Percentiles rank a stretch among this genome's conserved stretches.
phyloP scores from a whole-genome alignment of 2,888 invertebrate genomes.

The Cyclophora punctaria region DNA sequence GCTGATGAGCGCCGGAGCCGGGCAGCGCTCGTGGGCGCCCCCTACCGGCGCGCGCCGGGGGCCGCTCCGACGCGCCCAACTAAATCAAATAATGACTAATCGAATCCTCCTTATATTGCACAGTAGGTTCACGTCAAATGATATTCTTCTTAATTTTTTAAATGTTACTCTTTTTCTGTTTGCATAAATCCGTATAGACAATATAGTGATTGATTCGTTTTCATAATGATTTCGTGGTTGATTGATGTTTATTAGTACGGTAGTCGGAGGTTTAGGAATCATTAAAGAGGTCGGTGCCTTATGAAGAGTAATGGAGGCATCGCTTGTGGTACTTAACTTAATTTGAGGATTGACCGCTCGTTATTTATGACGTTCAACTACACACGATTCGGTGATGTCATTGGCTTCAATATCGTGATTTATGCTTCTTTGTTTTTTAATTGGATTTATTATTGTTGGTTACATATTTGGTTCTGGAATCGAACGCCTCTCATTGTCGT shows the following conservation, averaged over 20 bases:
- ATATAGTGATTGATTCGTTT: conserved; percentile 69
- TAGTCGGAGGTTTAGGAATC: conserved; percentile 71
- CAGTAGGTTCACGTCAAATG: conserved; percentile 75
- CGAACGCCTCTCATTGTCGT: too few relatives aligned
- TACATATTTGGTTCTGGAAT: too few relatives aligned
- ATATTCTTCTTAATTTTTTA: conserved; percentile 70
- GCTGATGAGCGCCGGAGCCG: conserved; percentile 59
- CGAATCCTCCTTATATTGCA: conserved; percentile 72
- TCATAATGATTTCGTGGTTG: conserved; percentile 64
- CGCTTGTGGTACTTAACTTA: conserved; percentile 65
- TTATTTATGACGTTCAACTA: conserved; percentile 54
- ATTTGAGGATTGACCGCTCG: conserved; percentile 58
- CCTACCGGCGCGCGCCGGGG: conserved; percentile 62
- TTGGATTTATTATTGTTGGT: too few relatives aligned
- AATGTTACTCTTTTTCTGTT: conserved; percentile 55
- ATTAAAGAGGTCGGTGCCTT: conserved; percentile 64
- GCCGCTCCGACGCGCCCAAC: conserved; percentile 61
- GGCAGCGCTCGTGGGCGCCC: conserved; percentile 59
- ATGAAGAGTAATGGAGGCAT: conserved; percentile 68
- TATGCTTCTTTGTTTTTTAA: too few relatives aligned
- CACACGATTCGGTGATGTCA: conserved; percentile 49
- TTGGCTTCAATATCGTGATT: neutral
- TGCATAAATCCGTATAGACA: conserved; percentile 72
- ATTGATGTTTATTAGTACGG: conserved; percentile 74
- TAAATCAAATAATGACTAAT: conserved; percentile 76